Evolutionary conservation across 2,888 invertebrate species (phyloP), one percentile per base, ranked within the genome.

Genomic region (Clivina fossor): DNA sequence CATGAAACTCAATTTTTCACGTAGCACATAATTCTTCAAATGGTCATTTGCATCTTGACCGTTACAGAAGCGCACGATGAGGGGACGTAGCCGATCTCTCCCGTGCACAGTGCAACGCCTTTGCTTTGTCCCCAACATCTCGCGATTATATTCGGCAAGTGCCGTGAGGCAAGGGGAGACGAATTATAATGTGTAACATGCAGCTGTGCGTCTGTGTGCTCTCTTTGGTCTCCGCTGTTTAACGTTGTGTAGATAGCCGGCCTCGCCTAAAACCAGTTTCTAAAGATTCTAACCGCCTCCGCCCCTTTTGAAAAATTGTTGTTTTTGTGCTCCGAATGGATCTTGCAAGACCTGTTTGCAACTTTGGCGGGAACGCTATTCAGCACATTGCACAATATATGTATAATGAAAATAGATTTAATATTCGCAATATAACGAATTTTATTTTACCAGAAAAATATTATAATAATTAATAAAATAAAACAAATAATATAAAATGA

Each of bases 281-380:
- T 61, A 62, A 55, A 67, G 68, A 67, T 71, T 71, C 67, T 68
- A 71, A 71, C 71, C 71, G 71, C 72, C 72, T 71, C 72, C 72
- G 71, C 72, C 71, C 71, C 70, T 69, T 69, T 69, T 65, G 63
- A 68, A 68, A 67, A 68, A 67, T 63, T 65, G 65, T 65, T 69
- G 67, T 69, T 66, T 60, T 61, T 60, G 63, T 69, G 63, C 61
- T 58, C 65, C 65, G 65, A 67, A 64, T 63, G 61, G 65, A 69
- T 69, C 71, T 69, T 65, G 72, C 68, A 69, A 69, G 72, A 72
- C 72, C 71, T 69, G 72, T 72, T 72, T 71, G 58, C 64, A 56
- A 54, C 51, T 57, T 59, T 64, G 64, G 66, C 64, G 66, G 66
- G 66, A 66, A 65, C 60, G 33, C 28, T 41, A 32, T 41, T 32